Conservation (phyloP, 1,140 invertebrate species). For the Cheumatopsyche charites region DNA sequence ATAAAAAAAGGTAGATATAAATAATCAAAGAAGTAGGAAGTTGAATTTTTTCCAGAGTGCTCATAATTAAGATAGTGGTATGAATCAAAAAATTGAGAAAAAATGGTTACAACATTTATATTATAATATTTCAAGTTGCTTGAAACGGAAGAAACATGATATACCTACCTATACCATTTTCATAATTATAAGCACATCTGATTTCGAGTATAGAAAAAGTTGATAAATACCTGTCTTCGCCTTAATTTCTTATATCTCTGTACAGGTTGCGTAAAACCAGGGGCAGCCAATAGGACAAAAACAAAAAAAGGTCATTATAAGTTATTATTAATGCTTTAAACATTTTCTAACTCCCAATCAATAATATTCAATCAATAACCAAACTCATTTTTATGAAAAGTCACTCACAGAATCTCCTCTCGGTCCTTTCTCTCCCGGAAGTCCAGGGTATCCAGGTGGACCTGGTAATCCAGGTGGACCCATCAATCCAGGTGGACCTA, state of each 20-base stretch:
- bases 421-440: conserved; percentile 89
- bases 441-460: conserved; percentile 84
- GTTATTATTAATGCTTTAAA: not conserved
- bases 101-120: no score
- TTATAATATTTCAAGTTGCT: no score
- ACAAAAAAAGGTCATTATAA: conserved; percentile 32
- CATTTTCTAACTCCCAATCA: no score
- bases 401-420: conserved; percentile 88
- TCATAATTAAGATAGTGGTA: no score
- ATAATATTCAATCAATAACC: no score
- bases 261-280: conserved; percentile 53
- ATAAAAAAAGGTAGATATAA: no score
- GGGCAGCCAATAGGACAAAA: conserved; percentile 49
- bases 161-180: no score
- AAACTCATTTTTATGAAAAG: conserved; percentile 14
- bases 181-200: no score
- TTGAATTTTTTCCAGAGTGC: no score
- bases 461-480: conserved; percentile 74
- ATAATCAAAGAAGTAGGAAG: no score
- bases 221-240: conserved; percentile 78
- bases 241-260: conserved; percentile 92
- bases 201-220: conserved; percentile 44
- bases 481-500: conserved; percentile 86
- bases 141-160: no score
- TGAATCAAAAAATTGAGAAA: no score